Evolutionary conservation across 2,888 invertebrate genomes (phyloP).

Genomic region (Orthosia cruda): DNA sequence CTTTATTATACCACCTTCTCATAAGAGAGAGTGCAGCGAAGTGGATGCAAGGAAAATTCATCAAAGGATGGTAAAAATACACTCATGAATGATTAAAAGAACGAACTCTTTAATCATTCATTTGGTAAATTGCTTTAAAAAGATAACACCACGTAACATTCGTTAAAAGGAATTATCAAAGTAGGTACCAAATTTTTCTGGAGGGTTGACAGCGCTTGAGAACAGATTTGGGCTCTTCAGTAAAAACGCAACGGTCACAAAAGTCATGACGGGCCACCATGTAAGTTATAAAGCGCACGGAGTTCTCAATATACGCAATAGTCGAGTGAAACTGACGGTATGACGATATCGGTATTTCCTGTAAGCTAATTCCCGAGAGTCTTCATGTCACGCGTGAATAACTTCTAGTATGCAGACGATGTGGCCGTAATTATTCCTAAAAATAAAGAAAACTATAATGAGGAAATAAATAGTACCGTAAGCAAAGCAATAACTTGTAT

Average conservation of each 20-base stretch:
- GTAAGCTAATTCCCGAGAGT: background rate
- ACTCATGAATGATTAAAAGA: slow-evolving; percentile 7
- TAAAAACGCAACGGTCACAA: background rate
- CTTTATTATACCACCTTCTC: background rate
- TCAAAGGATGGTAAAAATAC: slow-evolving; percentile 4
- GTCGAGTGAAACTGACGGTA: background rate
- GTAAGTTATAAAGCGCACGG: background rate
- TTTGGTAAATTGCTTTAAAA: slow-evolving; percentile 23
- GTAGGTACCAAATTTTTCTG: too few relatives aligned
- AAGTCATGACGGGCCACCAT: background rate
- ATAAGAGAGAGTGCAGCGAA: background rate
- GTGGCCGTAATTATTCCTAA: too few relatives aligned
- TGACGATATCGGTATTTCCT: too few relatives aligned
- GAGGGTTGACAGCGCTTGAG: background rate
- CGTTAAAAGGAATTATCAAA: too few relatives aligned
- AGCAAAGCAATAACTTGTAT: too few relatives aligned
- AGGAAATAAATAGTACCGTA: too few relatives aligned
- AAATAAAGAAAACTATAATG: too few relatives aligned
- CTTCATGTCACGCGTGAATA: background rate
- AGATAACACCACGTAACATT: background rate
- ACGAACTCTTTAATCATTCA: slow-evolving; percentile 21
- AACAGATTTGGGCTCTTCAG: background rate
- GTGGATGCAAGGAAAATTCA: background rate
- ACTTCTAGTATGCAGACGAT: too few relatives aligned
- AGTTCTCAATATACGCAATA: background rate